Evolutionary conservation across 1,140 invertebrate genomes (phyloP), one percentile per base, ranked within the genome.

Genomic region (Sycophaga agraensis): DNA sequence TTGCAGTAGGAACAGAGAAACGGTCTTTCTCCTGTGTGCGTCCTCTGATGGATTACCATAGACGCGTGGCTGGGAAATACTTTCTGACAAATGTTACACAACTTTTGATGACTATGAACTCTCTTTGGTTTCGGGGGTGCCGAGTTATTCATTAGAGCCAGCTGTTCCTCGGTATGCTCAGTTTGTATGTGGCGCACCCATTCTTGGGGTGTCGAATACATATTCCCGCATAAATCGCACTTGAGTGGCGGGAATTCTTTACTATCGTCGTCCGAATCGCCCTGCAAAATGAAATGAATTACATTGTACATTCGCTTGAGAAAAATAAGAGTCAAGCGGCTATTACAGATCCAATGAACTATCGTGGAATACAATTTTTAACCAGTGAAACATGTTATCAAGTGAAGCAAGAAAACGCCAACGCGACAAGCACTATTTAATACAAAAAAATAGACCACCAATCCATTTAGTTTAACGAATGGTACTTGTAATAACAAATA

Each of bases 111-210:
- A 66, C 78, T 86, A 78, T 82, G 82, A 70, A 77, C 84, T 79
- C 81, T 84, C 75, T 83, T 81, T 16, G 75, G 80, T 74, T 85
- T 85, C 66, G 84, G 84, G 66, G 84, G 84, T 56, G 84, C 83
- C 66, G 85, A 86, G 78, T 88, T 90, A 76, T 91, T 92, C 80
- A 87, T 89, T 69, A 90, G 77, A 67, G 90, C 89, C 75, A 93
- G 77, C 82, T 93, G 90, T 75, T 89, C 86, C 71, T 92, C 91
- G 0, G 91, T 92, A 74, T 93, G 91, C 54, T 88, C 87, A 63
- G 85, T 89, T 73, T 92, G 90, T 74, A 92, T 89, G 66, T 92
- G 91, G 35, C 89, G 85, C 12, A 92, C 91, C 91, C 91, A 93
- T 79, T 91, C 89, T 51, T 85, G 90, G 0, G 91, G 91, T 54